Evolutionary conservation across 2,797 vertebrate genomes (phyloP).

Genomic region (Pogoniulus pusillus): DNA sequence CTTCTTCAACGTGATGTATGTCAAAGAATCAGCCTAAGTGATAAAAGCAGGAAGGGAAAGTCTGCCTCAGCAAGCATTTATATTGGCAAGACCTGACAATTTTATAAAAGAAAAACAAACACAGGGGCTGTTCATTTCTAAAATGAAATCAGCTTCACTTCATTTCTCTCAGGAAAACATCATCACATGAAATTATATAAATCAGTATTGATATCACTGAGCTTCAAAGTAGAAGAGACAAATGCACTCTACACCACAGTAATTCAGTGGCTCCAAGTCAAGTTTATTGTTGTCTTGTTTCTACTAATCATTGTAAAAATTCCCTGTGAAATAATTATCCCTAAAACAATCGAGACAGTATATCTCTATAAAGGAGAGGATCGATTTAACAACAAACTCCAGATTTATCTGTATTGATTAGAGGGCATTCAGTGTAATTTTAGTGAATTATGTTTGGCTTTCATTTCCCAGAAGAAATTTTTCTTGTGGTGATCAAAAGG

Average conservation of each 20-base stretch:
- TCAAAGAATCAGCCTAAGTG: conserved; percentile 77
- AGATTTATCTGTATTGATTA: conserved; percentile 88
- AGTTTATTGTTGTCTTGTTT: conserved; percentile 75
- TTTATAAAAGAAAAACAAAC: conserved; percentile 77
- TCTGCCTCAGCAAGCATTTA: conserved; percentile 83
- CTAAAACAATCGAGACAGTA: conserved; percentile 85
- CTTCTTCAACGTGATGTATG: conserved; percentile 80
- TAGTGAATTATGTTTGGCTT: conserved; percentile 79
- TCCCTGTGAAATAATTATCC: conserved; percentile 80
- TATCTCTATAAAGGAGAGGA: conserved; percentile 80
- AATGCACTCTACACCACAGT: conserved; percentile 63
- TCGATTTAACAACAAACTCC: conserved; percentile 89
- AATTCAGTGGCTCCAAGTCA: conserved; percentile 60
- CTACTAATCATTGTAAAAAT: conserved; percentile 75
- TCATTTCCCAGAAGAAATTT: conserved; percentile 77
- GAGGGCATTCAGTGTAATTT: conserved; percentile 79
- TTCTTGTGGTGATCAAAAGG: conserved; percentile 73
- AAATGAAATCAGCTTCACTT: conserved; percentile 66
- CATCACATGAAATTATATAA: conserved; percentile 68
- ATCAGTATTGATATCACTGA: conserved; percentile 68
- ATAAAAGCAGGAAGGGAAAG: conserved; percentile 76
- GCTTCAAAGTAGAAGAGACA: conserved; percentile 59
- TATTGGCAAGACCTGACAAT: conserved; percentile 79
- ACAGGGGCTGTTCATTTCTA: conserved; percentile 67
- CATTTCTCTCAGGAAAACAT: conserved; percentile 73